Base-by-base conservation (phyloP, 2,113 vertebrate genomes). In the Etia nguti region DNA sequence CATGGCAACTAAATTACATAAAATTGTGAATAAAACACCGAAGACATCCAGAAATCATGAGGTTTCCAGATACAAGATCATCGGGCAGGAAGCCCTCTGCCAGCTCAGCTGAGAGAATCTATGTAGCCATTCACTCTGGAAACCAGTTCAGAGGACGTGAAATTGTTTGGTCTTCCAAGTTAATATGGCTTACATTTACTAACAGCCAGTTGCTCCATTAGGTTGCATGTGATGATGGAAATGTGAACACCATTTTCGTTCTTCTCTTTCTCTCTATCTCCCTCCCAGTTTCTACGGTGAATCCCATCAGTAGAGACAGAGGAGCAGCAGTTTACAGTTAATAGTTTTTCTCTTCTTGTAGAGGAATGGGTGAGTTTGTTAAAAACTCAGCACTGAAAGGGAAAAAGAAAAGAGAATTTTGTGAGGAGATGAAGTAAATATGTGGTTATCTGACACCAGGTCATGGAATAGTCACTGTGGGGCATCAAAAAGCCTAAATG, bases 301-400 rank as follows among this genome's bases (percentile, higher is more conserved):
- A 65, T 91, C 90, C 82, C 79, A 70, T 56, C 57, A 65, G 80
- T 82, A 84, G 86, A 88, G 88, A 89, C 81, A 89, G 85, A 91
- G 84, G 82, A 88, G 87, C 82, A 87, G 92, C 54, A 10, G 55
- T 54, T 82, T 77, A 59, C 60, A 62, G 83, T 90, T 86, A 79
- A 82, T 36, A 36, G 57, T 54, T 80, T 86, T 88, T 92, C 86
- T 95, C 93, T 92, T 95, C 93, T 90, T 57, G 80, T 68, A 65
- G 89, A 86, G 82, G 90, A 91, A 89, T 59, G 56, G 41, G 18
- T 15, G 50, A 79, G 60, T 52, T 86, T 84, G 73, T 95, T 95
- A 96, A 95, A 96, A 97, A 95, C 96, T 96, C 94, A 97, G 94
- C 95, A 96, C 96, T 96, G 93, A 77, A 92, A 94, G 24, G 81